These are phyloP conservation scores for Rhinophrynus dorsalis DNA, from an alignment of 2,797 vertebrate species.

Conservation along the genomic window DNA sequence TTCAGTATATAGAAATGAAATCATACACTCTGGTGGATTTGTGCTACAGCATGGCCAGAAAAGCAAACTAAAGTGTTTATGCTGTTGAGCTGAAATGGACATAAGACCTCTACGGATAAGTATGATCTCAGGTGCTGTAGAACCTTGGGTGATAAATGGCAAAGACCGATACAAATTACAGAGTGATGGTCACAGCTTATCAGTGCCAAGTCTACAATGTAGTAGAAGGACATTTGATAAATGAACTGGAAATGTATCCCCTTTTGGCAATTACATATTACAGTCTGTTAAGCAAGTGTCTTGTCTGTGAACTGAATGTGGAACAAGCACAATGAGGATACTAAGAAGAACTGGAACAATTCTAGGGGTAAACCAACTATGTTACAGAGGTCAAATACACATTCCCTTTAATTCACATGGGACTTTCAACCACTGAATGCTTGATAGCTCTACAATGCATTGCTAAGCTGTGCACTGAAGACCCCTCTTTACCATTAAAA, in stretches of 20 bases:
- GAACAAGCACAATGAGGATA: too few species aligned
- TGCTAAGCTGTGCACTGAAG: too few species aligned
- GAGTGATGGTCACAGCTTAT: conserved; percentile 31
- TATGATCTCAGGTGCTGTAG: not conserved
- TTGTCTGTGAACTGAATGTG: not conserved
- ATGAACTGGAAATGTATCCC: not conserved
- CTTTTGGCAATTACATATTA: conserved; percentile 1
- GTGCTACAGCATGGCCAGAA: not conserved
- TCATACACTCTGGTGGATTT: not conserved
- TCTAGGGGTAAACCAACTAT: too few species aligned
- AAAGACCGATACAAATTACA: not conserved
- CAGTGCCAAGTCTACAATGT: not conserved
- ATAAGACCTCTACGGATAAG: accelerated
- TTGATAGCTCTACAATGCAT: too few species aligned
- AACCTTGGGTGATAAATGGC: not conserved
- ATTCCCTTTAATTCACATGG: too few species aligned
- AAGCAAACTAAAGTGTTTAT: not conserved
- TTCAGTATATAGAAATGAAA: not conserved
- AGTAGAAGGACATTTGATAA: not conserved
- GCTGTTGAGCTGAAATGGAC: conserved; percentile 6
- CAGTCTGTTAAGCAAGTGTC: not conserved
- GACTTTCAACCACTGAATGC: too few species aligned
- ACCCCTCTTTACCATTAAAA: too few species aligned
- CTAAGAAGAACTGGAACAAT: too few species aligned
- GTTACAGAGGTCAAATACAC: too few species aligned